Percentiles rank a stretch among this genome's conserved stretches.
Conservation (phyloP, 2,797 vertebrate species). For the Cheracebus regulus region DNA sequence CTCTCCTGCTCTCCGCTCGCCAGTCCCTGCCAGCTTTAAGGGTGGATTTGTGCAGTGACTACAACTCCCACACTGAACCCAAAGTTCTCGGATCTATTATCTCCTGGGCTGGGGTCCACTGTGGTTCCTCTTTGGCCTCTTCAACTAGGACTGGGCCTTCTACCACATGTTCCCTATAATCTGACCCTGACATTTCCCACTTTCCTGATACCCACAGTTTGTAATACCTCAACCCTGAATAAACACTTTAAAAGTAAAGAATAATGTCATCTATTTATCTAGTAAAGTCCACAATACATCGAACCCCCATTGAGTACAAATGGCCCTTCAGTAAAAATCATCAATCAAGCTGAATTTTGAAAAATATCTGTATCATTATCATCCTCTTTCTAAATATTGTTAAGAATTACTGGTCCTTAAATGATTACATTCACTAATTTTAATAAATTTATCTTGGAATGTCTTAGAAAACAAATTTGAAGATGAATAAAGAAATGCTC, state of each 20-base stretch:
- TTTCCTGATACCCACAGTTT: neutral
- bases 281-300: neutral
- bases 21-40: neutral
- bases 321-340: neutral
- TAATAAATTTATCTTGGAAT: neutral
- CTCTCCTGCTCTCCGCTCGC: neutral
- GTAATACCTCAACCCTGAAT: neutral
- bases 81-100: neutral
- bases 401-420: constrained; percentile 47
- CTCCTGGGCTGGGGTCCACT: neutral
- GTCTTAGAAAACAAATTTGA: constrained; percentile 52
- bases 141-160: neutral
- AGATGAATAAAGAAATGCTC: constrained; percentile 47
- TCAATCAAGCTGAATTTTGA: constrained; percentile 58
- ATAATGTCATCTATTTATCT: neutral
- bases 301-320: neutral
- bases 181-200: neutral
- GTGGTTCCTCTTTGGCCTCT: neutral
- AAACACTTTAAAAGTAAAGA: neutral
- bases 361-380: neutral
- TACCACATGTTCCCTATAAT: neutral
- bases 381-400: constrained; percentile 31
- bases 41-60: neutral
- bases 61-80: neutral
- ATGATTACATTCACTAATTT: constrained; percentile 22